Evolutionary conservation across 53 echinoderm and acorn worm species (phyloP), one percentile per base, ranked within the genome.

Genomic region (Arbacia lixula): DNA sequence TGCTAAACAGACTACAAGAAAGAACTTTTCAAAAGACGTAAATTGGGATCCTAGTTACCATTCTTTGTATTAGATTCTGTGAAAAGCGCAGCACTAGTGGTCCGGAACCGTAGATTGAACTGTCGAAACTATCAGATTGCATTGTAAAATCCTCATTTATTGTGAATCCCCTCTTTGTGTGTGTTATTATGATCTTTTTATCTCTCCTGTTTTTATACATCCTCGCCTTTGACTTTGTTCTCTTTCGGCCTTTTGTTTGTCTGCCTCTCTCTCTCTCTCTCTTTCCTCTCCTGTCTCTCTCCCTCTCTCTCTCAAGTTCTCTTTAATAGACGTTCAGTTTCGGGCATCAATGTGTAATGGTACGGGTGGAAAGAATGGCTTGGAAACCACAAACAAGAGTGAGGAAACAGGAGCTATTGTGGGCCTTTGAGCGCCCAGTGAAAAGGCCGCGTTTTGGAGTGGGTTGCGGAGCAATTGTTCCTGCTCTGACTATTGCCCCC

Each of bases 271-370:
- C n/a, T n/a, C n/a, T n/a, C n/a, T n/a, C n/a, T n/a, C n/a, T n/a
- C n/a, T n/a, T n/a, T n/a, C n/a, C n/a, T n/a, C n/a, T n/a, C n/a
- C n/a, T n/a, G n/a, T n/a, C n/a, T n/a, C n/a, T n/a, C n/a, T n/a
- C n/a, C n/a, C n/a, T n/a, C n/a, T n/a, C n/a, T n/a, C n/a, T n/a
- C n/a, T n/a, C n/a, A n/a, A n/a, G n/a, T n/a, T 74, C 53, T 74
- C 30, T 53, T 53, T 46, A 74, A 53, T 74, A 41, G 21, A 26
- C 38, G 58, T 17, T 34, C 53, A 33, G 36, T 69, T n/a, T 69
- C 69, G 36, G 69, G 69, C 69, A 74, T 29, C 17, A 74, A 74
- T 74, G 77, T 58, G 77, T 77, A 58, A 77, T 77, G 34, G 77
- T 77, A 36, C 77, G 14, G 35, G 3, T n/a, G 77, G 37, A 55